phyloP scores from a whole-genome alignment of 2,888 invertebrate species.

The Drosophila cognata region DNA sequence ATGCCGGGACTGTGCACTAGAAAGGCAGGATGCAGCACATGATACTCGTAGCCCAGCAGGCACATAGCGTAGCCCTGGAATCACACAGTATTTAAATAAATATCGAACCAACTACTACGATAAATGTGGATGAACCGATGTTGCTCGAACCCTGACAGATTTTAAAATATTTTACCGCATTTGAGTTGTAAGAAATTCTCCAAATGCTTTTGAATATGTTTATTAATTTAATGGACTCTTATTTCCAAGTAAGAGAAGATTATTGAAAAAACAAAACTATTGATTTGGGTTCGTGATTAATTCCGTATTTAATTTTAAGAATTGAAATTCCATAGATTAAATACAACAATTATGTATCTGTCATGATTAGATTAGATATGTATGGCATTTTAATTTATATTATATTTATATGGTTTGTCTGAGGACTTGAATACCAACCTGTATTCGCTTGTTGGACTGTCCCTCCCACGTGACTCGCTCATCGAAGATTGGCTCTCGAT shows the following conservation, averaged over 20 bases:
- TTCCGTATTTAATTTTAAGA: neutral
- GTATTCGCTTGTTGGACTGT: conserved; percentile 86
- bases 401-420: neutral
- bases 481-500: conserved; percentile 94
- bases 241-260: neutral
- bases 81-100: neutral
- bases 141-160: neutral
- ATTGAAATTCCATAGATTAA: too few relatives aligned
- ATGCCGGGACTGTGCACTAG: conserved; percentile 95
- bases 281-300: too few relatives aligned
- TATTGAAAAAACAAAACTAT: too few relatives aligned
- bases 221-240: neutral
- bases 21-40: conserved; percentile 95
- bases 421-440: conserved; percentile 50
- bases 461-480: conserved; percentile 97
- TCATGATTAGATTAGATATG: neutral
- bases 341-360: neutral
- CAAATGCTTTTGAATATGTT: neutral
- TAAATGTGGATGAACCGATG: neutral
- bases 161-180: neutral
- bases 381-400: neutral
- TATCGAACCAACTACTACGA: neutral
- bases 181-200: neutral
- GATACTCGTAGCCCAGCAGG: conserved; percentile 94
- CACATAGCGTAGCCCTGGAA: conserved; percentile 93